phyloP scores from a whole-genome alignment of 2,797 vertebrate species.

The Pachyuromys duprasi region DNA sequence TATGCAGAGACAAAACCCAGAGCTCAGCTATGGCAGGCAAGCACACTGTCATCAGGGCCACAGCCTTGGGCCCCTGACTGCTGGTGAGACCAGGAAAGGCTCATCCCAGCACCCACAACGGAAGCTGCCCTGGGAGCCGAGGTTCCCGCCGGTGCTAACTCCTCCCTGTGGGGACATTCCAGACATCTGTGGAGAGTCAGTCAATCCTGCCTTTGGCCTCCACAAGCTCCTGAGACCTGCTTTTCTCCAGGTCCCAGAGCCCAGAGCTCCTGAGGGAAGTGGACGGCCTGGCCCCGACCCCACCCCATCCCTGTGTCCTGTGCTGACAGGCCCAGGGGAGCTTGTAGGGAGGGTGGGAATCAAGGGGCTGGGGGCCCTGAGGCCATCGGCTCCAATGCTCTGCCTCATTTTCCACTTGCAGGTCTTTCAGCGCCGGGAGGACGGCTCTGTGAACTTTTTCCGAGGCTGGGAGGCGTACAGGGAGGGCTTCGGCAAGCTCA shows the following conservation, averaged over 20 bases:
- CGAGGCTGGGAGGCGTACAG: slow-evolving; percentile 96
- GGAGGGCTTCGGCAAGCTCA: slow-evolving; percentile 97
- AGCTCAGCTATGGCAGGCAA: background rate
- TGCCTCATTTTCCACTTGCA: slow-evolving; percentile 76
- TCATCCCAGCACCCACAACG: accelerated
- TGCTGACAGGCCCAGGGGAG: accelerated
- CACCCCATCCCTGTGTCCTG: accelerated
- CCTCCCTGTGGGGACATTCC: accelerated
- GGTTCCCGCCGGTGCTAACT: too few relatives aligned
- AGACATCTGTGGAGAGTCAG: accelerated
- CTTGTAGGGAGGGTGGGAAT: accelerated
- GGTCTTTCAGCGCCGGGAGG: slow-evolving; percentile 97
- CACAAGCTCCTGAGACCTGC: accelerated
- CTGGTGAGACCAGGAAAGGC: background rate
- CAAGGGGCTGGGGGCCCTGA: accelerated
- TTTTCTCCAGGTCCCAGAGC: background rate
- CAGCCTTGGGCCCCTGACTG: background rate
- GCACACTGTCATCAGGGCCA: background rate
- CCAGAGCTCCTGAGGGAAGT: accelerated
- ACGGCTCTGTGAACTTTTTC: slow-evolving; percentile 97
- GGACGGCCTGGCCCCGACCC: background rate
- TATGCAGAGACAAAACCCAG: background rate
- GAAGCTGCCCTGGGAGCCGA: background rate
- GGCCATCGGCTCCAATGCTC: accelerated
- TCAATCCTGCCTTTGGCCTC: background rate